Evolutionary conservation across 1,140 invertebrate species (phyloP).

Genomic region (Triops cancriformis): DNA sequence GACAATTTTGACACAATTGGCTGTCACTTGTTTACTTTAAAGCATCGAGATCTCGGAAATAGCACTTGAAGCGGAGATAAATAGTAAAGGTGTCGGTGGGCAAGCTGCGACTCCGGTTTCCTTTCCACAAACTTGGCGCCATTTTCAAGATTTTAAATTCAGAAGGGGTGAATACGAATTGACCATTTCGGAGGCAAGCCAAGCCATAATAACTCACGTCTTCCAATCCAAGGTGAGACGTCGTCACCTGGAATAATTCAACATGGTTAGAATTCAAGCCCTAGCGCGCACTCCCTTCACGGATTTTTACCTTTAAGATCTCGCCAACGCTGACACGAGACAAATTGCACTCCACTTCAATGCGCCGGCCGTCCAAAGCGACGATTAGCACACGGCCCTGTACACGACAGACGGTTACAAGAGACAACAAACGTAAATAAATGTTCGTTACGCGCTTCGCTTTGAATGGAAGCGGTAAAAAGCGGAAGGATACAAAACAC

Average conservation of each 20-base stretch:
- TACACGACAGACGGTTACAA: neutral
- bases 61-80: constrained; percentile 24
- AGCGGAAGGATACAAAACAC: neutral
- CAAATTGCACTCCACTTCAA: neutral
- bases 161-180: constrained; percentile 20
- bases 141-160: constrained; percentile 16
- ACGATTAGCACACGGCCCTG: neutral
- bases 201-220: constrained; percentile 21
- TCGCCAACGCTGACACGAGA: neutral
- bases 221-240: constrained; percentile 4
- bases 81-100: constrained; percentile 22
- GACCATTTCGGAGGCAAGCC: constrained; percentile 18
- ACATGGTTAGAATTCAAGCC: no score
- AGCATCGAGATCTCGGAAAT: constrained; percentile 15
- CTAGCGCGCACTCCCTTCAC: neutral
- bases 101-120: constrained; percentile 7
- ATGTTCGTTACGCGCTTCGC: neutral
- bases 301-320: neutral
- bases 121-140: constrained; percentile 25
- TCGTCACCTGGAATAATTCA: constrained; percentile 17
- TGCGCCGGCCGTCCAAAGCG: neutral
- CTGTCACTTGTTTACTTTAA: constrained; percentile 16
- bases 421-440: neutral
- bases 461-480: neutral
- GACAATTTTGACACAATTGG: neutral